Evolutionary conservation across 2,888 invertebrate species (phyloP), one percentile per base, ranked within the genome.

Genomic region (Alentia gelatinosa): DNA sequence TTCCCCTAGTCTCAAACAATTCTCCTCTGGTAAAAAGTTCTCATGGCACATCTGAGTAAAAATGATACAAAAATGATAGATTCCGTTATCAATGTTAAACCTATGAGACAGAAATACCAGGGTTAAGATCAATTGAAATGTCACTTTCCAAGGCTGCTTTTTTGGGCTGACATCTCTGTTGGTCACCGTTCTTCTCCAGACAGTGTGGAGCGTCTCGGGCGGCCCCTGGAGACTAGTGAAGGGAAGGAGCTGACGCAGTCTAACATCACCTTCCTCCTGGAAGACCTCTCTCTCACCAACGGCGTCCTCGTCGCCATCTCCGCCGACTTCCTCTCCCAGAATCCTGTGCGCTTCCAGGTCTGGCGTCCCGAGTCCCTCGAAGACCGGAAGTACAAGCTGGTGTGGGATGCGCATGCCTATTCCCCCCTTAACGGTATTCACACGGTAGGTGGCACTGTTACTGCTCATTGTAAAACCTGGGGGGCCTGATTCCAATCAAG

Each of bases 251-350:
- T 79, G 19, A 19, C 47, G 0, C 86, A 86, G 86, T 26, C 86
- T n/a, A 86, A 86, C 86, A 86, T 86, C 86, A 86, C 86, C 47
- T 86, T 86, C 86, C 86, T 86, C 15, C 86, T 86, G n/a, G 86
- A 86, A 47, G 86, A 86, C 86, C 86, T 86, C 42, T 86, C 42
- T 3, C 86, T 86, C 30, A 23, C 30, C 5, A 47, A 86, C 35
- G 86, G 86, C 47, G 47, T 86, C 33, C 86, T 86, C 86, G 42
- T 86, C 33, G 86, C 86, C 47, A 33, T 86, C 86, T 86, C 86
- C 35, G 86, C 86, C 47, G 15, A 26, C 86, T 86, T 86, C 86
- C 86, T 40, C 26, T 86, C 86, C 47, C 40, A 50, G 86, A 47
- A 56, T 56, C 23, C 56, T n/a, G n/a, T 56, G 56, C 56, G 56